Conservation (phyloP, 1,140 invertebrate genomes). For the Dinoponera quadriceps region DNA sequence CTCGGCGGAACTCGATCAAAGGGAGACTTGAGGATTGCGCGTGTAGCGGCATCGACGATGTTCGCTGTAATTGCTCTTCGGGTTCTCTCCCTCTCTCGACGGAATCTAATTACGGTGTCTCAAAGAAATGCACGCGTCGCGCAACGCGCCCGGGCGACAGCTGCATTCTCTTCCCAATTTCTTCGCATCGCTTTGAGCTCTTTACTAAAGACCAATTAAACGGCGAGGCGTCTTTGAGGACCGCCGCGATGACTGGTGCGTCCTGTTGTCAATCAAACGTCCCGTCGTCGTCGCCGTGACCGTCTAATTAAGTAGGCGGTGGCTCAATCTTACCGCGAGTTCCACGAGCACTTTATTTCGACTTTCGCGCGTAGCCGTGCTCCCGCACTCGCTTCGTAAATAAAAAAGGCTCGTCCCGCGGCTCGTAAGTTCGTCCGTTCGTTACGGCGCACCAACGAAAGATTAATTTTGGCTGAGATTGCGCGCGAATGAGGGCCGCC, state of each 20-base stretch:
- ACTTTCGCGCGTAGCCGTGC: constrained; percentile 47
- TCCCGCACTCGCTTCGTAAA: background rate
- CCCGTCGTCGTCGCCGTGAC: constrained; percentile 53
- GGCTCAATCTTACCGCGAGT: constrained; percentile 48
- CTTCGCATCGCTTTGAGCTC: constrained; percentile 22
- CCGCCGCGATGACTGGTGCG: constrained; percentile 64
- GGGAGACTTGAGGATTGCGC: constrained; percentile 27
- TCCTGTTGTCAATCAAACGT: constrained; percentile 64
- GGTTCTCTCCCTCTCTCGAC: background rate
- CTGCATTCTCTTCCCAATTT: constrained; percentile 44
- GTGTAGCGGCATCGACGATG: background rate
- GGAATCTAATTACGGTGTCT: constrained; percentile 48
- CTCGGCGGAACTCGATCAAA: constrained; percentile 39
- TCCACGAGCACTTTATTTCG: constrained; percentile 49
- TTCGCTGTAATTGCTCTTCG: constrained; percentile 35
- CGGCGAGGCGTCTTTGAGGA: constrained; percentile 33
- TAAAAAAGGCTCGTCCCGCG: background rate
- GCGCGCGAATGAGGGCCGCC: background rate
- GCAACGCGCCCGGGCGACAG: constrained; percentile 8
- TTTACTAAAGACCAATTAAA: constrained; percentile 64
- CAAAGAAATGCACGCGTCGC: constrained; percentile 40
- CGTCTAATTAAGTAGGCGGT: constrained; percentile 57
- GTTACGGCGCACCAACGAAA: constrained; percentile 19
- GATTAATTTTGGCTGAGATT: constrained; percentile 38
- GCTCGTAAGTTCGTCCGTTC: background rate